A percentile compares a stretch with the other conserved stretches of the same genome.
Evolutionary conservation across 2,888 invertebrate genomes (phyloP).

Genomic region (Invenusta paracnida): DNA sequence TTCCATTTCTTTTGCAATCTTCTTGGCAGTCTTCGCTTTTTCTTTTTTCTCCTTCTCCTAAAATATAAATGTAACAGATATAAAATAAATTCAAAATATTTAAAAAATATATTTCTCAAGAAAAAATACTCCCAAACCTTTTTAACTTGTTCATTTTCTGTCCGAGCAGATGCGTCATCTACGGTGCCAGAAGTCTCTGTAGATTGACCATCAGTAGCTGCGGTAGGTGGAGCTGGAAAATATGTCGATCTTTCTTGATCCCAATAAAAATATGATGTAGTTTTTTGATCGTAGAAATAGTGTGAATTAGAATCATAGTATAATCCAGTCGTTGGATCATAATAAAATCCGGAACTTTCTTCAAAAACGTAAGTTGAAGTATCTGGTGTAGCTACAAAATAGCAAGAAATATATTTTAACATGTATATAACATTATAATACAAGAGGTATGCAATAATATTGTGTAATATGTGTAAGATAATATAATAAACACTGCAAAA

Average conservation of each 20-base stretch:
- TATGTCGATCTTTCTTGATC: conserved; percentile 65
- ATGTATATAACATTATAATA: too few species aligned
- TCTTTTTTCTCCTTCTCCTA: conserved; percentile 70
- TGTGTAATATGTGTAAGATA: too few species aligned
- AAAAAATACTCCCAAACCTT: not conserved
- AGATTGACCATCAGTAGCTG: conserved; percentile 39
- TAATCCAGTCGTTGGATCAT: conserved; percentile 82
- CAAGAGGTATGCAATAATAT: too few species aligned
- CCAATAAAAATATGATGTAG: conserved; percentile 89
- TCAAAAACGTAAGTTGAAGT: conserved; percentile 86
- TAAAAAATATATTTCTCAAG: not conserved
- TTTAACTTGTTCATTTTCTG: conserved; percentile 31
- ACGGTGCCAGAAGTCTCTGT: conserved; percentile 43
- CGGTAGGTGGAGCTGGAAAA: conserved; percentile 33
- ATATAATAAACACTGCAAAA: too few species aligned
- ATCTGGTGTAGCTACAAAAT: conserved; percentile 63
- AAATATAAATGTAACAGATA: too few species aligned
- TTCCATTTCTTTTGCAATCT: conserved; percentile 87
- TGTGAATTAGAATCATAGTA: conserved; percentile 88
- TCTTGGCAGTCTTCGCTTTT: conserved; percentile 92
- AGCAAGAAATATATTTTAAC: too few species aligned
- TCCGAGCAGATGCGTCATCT: conserved; percentile 48
- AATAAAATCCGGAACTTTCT: conserved; percentile 88
- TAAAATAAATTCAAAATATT: not conserved
- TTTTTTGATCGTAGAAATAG: conserved; percentile 89